These are phyloP conservation scores for Corythornis vintsioides DNA, from an alignment of 2,113 vertebrate genomes.

Conservation along the genomic window DNA sequence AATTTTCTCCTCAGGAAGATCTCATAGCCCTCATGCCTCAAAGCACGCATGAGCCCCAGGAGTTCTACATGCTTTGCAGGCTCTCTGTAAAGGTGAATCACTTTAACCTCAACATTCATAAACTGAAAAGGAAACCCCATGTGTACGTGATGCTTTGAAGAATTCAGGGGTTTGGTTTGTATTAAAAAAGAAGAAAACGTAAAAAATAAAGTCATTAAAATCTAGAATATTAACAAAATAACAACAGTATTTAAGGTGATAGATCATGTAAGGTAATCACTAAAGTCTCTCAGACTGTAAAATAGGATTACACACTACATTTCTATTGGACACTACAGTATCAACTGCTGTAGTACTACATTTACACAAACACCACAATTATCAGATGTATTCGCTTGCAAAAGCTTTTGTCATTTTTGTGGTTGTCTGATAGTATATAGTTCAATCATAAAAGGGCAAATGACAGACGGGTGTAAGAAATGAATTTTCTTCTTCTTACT, in stretches of 20 bases:
- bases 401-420: conserved; percentile 75
- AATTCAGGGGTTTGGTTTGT: not conserved
- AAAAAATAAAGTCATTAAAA: not conserved
- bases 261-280: conserved; percentile 35
- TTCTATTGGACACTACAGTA: not conserved
- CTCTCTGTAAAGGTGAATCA: not conserved
- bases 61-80: not conserved
- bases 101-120: conserved; percentile 23
- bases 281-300: conserved; percentile 19
- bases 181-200: not conserved
- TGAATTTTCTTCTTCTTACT: conserved; percentile 78
- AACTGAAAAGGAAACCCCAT: not conserved
- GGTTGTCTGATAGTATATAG: conserved; percentile 73
- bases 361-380: conserved; percentile 74
- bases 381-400: conserved; percentile 68
- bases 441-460: conserved; percentile 78
- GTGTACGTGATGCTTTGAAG: not conserved
- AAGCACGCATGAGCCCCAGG: not conserved
- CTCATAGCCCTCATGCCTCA: not conserved
- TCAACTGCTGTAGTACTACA: conserved; percentile 34
- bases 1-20: not conserved
- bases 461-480: conserved; percentile 77
- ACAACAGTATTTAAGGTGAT: conserved; percentile 47
- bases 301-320: not conserved
- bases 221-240: conserved; percentile 31